Evolutionary conservation across 2,113 vertebrate genomes (phyloP), one percentile per base, ranked within the genome.

Genomic region (Gyps fulvus): DNA sequence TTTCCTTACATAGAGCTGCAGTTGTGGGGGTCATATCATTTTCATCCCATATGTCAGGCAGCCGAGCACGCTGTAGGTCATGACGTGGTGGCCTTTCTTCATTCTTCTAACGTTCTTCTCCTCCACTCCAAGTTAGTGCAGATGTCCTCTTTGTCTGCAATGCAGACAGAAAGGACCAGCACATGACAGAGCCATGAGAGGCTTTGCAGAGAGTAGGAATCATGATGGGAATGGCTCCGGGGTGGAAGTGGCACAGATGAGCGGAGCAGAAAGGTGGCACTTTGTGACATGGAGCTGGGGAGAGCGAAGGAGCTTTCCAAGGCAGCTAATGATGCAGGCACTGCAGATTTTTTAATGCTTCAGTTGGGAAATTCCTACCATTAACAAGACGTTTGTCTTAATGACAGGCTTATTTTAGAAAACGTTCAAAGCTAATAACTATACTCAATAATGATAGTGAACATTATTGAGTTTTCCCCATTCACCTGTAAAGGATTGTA

Each of bases 381-480:
- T 97, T 97, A 96, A 94, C 66, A 27, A 92, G 91, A 79, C 58
- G 42, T 97, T 94, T 18, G 29, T 97, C 95, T 91, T 94, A 95
- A 93, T 93, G 95, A 89, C 96, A 97, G 83, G 95, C 95, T 97
- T 96, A 82, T 87, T 97, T 95, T 95, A 97, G 91, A 42, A 85
- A 93, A 71, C 0, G 34, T 87, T 97, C 87, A 72, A 76, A 95
- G 93, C 91, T 95, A 95, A 95, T 95, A 96, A 95, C 94, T 87
- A 27, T 77, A 42, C 87, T 95, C 93, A 84, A 22, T 92, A 92
- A 87, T 73, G 96, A 87, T 40, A 78, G 89, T 42, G 89, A 96
- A 66, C 10, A 1, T 84, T 79, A 90, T 1, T 82, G 94, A 93
- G 93, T 95, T 97, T 97, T 97, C 94, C 94, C 96, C 84, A 10